phyloP scores from a whole-genome alignment of 2,888 invertebrate species.

The Timema podura region DNA sequence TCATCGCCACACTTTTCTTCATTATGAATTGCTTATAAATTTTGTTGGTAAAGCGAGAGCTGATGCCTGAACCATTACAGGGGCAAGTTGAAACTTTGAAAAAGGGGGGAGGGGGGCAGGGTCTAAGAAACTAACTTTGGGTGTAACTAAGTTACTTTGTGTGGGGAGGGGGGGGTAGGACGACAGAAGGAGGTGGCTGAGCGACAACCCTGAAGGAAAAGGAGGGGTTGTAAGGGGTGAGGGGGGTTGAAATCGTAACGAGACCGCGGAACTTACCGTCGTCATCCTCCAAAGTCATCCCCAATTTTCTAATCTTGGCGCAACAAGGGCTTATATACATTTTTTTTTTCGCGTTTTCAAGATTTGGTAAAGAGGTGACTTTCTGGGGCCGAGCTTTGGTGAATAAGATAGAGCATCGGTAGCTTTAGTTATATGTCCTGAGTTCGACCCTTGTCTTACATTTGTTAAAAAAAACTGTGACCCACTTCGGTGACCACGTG shows the following conservation, averaged over 20 bases:
- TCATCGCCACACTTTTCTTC: conserved; percentile 43
- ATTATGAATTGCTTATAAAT: conserved; percentile 47
- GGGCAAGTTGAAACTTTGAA: conserved; percentile 25
- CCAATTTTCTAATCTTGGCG: neutral
- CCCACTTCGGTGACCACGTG: too few relatives aligned
- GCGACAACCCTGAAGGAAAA: conserved; percentile 17
- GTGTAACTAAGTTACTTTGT: conserved; percentile 29
- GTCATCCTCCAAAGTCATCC: conserved; percentile 18
- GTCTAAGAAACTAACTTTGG: conserved; percentile 23
- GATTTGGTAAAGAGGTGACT: too few relatives aligned
- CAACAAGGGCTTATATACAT: neutral
- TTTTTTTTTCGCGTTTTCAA: too few relatives aligned
- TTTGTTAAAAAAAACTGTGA: too few relatives aligned
- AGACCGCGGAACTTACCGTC: conserved; percentile 22
- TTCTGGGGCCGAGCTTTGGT: too few relatives aligned
- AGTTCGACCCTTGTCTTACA: too few relatives aligned
- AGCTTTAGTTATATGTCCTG: too few relatives aligned
- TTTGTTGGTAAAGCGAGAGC: conserved; percentile 41
- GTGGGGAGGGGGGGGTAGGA: conserved; percentile 15
- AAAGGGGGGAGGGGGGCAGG: conserved; percentile 14
- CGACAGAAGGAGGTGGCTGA: conserved; percentile 20
- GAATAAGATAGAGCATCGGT: too few relatives aligned
- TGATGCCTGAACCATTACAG: conserved; percentile 28
- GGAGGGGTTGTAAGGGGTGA: neutral
- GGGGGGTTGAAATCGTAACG: conserved; percentile 15